Base-by-base conservation (phyloP, 1,140 invertebrate species). In the Drosophila nigromelanica region DNA sequence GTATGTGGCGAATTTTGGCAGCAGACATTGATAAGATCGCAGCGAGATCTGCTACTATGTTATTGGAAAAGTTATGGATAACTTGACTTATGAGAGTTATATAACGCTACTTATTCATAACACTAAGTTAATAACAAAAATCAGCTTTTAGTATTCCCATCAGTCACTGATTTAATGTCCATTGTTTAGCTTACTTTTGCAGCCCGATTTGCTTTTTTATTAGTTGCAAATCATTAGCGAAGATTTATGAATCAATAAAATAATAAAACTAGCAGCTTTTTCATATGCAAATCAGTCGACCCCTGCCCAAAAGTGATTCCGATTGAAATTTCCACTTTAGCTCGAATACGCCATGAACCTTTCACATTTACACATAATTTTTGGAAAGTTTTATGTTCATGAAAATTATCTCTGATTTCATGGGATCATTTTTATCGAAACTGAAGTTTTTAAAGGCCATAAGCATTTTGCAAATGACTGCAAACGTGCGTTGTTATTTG, bases 281-380 rank as follows among this genome's bases (percentile, higher is more conserved):
- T 70, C 33, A 70, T 14, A 70, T 63, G 67, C 67, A 63, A 63
- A 70, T 54, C 30, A 63, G 33, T 55, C 35, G 39, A 47, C 18
- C 58, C 40, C 15, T 24, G 15, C 24, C 21, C n/a, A 40, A 18
- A 42, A 61, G 10, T 30, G 21, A n/a, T 21, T 21, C 47, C 14
- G 48, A 63, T 52, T 42, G 60, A 30, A 30, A 67, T 18, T 54
- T 24, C 30, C 47, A 59, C 21, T 63, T 58, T 35, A 18, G 8
- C 54, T 47, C 10, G 18, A 35, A 51, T 21, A 45, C 54, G 27
- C 59, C 50, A 58, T 48, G 61, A 72, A 73, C 83, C 83, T 89
- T 89, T 89, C 83, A 89, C 83, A 89, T 89, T 89, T 82, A 66
- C 76, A 87, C 83, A 68, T 80, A 55, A 89, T 82, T 86, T 82